Evolutionary conservation across 2,113 vertebrate species (phyloP).

Genomic region (Onychostoma macrolepis): DNA sequence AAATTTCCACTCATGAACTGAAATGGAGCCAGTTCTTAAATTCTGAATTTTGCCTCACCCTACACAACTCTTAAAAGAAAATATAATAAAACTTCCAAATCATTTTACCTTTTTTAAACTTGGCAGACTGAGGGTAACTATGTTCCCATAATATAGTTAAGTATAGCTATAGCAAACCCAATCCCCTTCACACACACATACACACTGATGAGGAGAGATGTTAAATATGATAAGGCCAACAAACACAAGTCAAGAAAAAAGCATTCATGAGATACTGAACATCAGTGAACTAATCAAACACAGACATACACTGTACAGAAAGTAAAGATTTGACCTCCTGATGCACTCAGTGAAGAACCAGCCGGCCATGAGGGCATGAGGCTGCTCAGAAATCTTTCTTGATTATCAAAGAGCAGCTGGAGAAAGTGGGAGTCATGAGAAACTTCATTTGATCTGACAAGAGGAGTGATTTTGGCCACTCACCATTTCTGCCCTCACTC

Average conservation of each 20-base stretch:
- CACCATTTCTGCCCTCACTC: conserved; percentile 25
- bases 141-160: neutral
- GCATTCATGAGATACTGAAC: neutral
- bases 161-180: neutral
- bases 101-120: neutral
- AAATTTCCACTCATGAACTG: neutral
- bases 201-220: neutral
- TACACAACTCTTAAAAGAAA: neutral
- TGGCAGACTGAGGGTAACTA: neutral
- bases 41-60: neutral
- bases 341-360: conserved; percentile 14
- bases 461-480: conserved; percentile 22
- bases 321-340: conserved; percentile 13
- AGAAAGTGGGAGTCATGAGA: conserved; percentile 35
- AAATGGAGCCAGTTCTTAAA: neutral
- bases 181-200: neutral
- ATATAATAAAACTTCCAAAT: neutral
- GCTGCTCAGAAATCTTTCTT: conserved; percentile 11
- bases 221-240: neutral
- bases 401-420: neutral
- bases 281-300: neutral
- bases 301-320: conserved; percentile 1
- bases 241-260: neutral
- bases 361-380: neutral
- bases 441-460: conserved; percentile 39